These are phyloP conservation scores for Grapholita molesta DNA, from an alignment of 1,140 invertebrate species.

Conservation along the genomic window DNA sequence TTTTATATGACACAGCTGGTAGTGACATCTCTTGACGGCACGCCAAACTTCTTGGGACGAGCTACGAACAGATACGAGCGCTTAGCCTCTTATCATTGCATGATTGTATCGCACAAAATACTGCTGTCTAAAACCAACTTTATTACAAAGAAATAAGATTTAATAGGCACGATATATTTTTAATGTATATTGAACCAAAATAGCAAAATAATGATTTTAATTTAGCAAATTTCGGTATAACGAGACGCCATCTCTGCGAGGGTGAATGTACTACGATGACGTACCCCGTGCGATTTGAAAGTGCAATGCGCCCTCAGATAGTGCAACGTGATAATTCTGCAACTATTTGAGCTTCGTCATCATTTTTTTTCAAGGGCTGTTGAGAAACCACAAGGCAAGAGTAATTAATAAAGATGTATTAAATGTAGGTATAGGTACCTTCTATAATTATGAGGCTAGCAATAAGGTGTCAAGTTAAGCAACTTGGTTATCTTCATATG, in stretches of 20 bases:
- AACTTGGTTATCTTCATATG: too few species aligned
- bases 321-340: neutral
- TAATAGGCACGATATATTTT: neutral
- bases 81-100: neutral
- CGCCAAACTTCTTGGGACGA: slow-evolving; percentile 9
- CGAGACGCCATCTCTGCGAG: slow-evolving; percentile 45
- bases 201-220: neutral
- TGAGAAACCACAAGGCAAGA: too few species aligned
- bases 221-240: neutral
- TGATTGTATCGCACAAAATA: neutral
- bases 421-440: too few species aligned
- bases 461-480: too few species aligned
- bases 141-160: neutral
- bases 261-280: slow-evolving; percentile 32
- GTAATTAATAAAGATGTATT: too few species aligned
- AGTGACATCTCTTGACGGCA: slow-evolving; percentile 14
- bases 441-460: too few species aligned
- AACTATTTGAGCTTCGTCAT: neutral
- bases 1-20: neutral
- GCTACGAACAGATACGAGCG: neutral
- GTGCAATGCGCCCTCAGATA: slow-evolving; percentile 9
- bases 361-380: too few species aligned
- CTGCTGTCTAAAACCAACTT: neutral
- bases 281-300: slow-evolving; percentile 1
- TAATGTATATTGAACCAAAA: neutral